phyloP scores from a whole-genome alignment of 2,888 invertebrate genomes.

The Augochlorella aurata region DNA sequence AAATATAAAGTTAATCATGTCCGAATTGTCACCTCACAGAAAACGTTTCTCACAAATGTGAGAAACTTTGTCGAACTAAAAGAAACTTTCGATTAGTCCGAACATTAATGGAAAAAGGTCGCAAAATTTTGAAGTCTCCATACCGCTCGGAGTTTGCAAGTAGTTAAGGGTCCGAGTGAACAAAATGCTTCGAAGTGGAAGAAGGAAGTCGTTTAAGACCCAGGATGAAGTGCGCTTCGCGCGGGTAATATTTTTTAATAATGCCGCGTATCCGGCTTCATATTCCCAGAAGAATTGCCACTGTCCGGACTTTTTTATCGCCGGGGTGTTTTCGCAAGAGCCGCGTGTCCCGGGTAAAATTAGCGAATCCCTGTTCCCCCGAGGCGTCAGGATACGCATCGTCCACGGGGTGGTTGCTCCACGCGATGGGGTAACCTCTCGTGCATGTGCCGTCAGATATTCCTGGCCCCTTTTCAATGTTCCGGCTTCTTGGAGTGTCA shows the following conservation, averaged over 20 bases:
- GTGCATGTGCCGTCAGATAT: constrained; percentile 58
- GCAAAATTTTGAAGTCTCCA: too few species aligned
- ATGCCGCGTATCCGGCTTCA: background rate
- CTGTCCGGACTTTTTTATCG: constrained; percentile 62
- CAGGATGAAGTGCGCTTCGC: background rate
- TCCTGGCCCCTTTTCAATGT: constrained; percentile 79
- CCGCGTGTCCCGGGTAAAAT: constrained; percentile 76
- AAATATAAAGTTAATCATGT: too few species aligned
- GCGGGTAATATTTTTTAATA: constrained; percentile 7
- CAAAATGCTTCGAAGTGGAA: background rate
- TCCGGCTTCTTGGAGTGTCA: constrained; percentile 81
- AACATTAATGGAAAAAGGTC: too few species aligned
- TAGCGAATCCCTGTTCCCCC: constrained; percentile 78
- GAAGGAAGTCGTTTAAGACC: background rate
- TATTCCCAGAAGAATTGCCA: constrained; percentile 59
- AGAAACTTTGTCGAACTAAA: background rate
- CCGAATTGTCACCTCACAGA: too few species aligned
- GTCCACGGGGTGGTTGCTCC: constrained; percentile 53
- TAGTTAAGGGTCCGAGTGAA: background rate
- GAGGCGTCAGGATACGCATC: constrained; percentile 67
- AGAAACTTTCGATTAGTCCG: background rate
- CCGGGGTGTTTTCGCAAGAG: constrained; percentile 58
- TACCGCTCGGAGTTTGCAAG: background rate
- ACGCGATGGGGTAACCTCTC: constrained; percentile 52
- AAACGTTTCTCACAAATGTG: too few species aligned